Conservation (phyloP, 1,140 invertebrate species). For the Drosophila kikkawai region DNA sequence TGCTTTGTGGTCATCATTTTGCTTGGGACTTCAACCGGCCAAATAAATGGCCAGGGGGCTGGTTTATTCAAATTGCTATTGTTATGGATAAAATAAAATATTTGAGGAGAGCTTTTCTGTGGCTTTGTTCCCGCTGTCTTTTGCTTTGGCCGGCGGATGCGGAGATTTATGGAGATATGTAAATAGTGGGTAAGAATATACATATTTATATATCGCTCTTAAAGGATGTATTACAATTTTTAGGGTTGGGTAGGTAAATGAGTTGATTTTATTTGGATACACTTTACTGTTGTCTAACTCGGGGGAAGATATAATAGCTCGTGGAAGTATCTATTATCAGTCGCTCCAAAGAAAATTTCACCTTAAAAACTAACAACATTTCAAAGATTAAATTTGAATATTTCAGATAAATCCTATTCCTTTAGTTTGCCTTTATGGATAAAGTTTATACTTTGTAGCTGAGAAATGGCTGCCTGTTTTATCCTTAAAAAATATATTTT, state of each 20-base stretch:
- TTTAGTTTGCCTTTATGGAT: too few species aligned
- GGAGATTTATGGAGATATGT: slow-evolving; percentile 28
- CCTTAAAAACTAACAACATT: too few species aligned
- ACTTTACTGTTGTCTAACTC: neutral
- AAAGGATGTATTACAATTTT: slow-evolving; percentile 5
- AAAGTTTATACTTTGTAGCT: too few species aligned
- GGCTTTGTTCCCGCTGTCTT: slow-evolving; percentile 13
- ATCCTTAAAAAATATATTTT: neutral
- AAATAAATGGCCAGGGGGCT: slow-evolving; percentile 60
- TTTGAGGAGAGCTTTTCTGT: slow-evolving; percentile 37
- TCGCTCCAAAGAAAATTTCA: too few species aligned
- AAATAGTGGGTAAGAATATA: slow-evolving; percentile 6
- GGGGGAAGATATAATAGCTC: neutral
- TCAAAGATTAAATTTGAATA: too few species aligned
- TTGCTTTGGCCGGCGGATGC: slow-evolving; percentile 9
- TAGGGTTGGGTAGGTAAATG: neutral
- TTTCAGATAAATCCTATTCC: too few species aligned
- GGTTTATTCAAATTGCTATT: slow-evolving; percentile 57
- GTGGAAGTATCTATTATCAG: too few species aligned
- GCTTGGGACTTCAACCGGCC: slow-evolving; percentile 31
- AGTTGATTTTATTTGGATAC: neutral
- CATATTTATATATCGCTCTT: neutral
- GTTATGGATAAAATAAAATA: slow-evolving; percentile 57
- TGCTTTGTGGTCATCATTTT: slow-evolving; percentile 41
- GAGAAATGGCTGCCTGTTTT: neutral